phyloP scores from a whole-genome alignment of 1,140 invertebrate species.

The Scaptomyza montana region DNA sequence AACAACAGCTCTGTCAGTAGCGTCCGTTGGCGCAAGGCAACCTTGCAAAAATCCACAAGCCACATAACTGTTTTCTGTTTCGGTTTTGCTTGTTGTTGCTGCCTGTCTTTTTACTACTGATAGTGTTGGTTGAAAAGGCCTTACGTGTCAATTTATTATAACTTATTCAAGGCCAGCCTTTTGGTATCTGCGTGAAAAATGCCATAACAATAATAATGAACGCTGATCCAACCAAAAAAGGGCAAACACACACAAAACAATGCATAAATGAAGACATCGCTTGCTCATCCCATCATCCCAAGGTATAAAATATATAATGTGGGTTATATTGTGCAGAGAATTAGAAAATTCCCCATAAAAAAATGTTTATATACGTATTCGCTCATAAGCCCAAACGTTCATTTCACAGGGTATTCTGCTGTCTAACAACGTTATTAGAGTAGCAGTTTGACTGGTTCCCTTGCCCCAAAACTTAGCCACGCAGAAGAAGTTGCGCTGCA shows the following conservation, averaged over 20 bases:
- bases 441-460: neutral
- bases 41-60: slow-evolving; percentile 60
- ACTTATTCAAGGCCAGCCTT: slow-evolving; percentile 74
- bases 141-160: slow-evolving; percentile 81
- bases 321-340: neutral
- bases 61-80: slow-evolving; percentile 43
- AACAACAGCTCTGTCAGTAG: slow-evolving; percentile 6
- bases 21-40: slow-evolving; percentile 24
- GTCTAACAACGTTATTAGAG: neutral
- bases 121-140: slow-evolving; percentile 61
- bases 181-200: slow-evolving; percentile 74
- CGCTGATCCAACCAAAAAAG: slow-evolving; percentile 56
- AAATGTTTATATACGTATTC: neutral
- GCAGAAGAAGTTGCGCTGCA: slow-evolving; percentile 44
- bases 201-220: slow-evolving; percentile 65
- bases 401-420: slow-evolving; percentile 23
- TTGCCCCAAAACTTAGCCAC: slow-evolving; percentile 16
- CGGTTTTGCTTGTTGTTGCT: neutral
- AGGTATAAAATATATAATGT: slow-evolving; percentile 8
- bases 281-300: slow-evolving; percentile 2
- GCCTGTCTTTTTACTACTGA: slow-evolving; percentile 40
- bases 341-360: slow-evolving; percentile 2
- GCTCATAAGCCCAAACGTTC: neutral
- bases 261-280: slow-evolving; percentile 19
- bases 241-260: neutral